These are phyloP conservation scores for Sapayoa aenigma DNA, from an alignment of 2,113 vertebrate genomes.

Conservation along the genomic window DNA sequence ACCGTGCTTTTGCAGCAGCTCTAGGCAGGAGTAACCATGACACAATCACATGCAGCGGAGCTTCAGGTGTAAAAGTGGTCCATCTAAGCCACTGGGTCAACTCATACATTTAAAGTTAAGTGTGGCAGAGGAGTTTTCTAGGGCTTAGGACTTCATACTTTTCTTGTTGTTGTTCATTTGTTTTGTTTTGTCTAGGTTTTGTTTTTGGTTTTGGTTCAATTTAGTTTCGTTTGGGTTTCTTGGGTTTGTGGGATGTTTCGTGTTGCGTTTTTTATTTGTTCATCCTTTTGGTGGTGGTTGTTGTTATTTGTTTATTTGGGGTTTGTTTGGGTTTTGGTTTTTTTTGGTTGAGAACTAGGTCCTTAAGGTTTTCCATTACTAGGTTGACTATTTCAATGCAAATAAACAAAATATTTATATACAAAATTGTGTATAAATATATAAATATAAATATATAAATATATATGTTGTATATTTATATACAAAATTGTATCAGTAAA, in stretches of 20 bases:
- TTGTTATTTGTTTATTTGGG: too few relatives aligned
- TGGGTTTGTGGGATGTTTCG: not conserved
- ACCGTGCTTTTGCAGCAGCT: not conserved
- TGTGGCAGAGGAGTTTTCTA: not conserved
- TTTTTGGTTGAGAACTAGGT: not conserved
- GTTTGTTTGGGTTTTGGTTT: not conserved
- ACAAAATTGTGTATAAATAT: too few relatives aligned
- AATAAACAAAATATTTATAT: not conserved
- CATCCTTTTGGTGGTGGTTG: too few relatives aligned
- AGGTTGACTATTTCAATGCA: not conserved
- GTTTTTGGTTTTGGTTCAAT: not conserved
- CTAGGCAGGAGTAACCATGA: not conserved
- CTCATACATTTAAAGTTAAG: accelerated
- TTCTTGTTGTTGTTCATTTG: not conserved
- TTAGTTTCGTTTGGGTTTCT: not conserved
- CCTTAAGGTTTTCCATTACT: not conserved
- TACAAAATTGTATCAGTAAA: not conserved
- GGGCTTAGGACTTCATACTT: not conserved
- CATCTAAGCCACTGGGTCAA: not conserved
- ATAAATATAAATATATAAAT: too few relatives aligned
- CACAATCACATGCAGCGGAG: not conserved
- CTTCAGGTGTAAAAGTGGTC: not conserved
- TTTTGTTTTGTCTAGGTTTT: not conserved
- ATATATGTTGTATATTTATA: too few relatives aligned
- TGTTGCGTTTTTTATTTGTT: not conserved